A percentile compares a stretch with the other conserved stretches of the same genome.
phyloP scores from a whole-genome alignment of 2,888 invertebrate genomes.

The Folsomia manolachei region DNA sequence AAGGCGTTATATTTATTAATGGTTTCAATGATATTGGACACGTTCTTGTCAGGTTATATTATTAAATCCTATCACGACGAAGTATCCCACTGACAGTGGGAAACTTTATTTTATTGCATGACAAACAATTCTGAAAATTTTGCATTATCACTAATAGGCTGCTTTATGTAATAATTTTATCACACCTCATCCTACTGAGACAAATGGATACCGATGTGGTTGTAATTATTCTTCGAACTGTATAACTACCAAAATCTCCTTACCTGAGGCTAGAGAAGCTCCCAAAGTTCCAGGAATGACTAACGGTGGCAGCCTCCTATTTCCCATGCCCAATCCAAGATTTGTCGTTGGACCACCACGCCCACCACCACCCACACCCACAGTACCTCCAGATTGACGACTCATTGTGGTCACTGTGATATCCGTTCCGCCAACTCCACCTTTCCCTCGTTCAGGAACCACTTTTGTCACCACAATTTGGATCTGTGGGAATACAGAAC shows the following conservation, averaged over 20 bases:
- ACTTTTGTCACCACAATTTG: slow-evolving; percentile 47
- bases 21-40: too few relatives aligned
- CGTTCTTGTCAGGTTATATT: too few relatives aligned
- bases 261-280: not conserved
- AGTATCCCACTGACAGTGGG: too few relatives aligned
- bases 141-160: too few relatives aligned
- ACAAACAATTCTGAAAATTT: too few relatives aligned
- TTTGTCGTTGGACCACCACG: not conserved
- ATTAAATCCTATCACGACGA: too few relatives aligned
- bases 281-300: slow-evolving; percentile 18
- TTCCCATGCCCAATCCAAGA: slow-evolving; percentile 13
- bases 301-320: slow-evolving; percentile 30
- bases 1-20: too few relatives aligned
- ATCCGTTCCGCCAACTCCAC: slow-evolving; percentile 39
- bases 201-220: not conserved
- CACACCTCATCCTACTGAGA: too few relatives aligned
- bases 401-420: slow-evolving; percentile 36
- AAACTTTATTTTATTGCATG: too few relatives aligned
- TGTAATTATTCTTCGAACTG: not conserved
- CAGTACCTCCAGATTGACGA: slow-evolving; percentile 12
- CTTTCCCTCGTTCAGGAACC: slow-evolving; percentile 26
- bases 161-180: too few relatives aligned
- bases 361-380: not conserved
- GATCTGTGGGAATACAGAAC: slow-evolving; percentile 29
- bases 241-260: not conserved